Percentiles rank a stretch among this genome's conserved stretches.
Conservation (phyloP, 2,113 vertebrate species). For the Asarcornis scutulata region DNA sequence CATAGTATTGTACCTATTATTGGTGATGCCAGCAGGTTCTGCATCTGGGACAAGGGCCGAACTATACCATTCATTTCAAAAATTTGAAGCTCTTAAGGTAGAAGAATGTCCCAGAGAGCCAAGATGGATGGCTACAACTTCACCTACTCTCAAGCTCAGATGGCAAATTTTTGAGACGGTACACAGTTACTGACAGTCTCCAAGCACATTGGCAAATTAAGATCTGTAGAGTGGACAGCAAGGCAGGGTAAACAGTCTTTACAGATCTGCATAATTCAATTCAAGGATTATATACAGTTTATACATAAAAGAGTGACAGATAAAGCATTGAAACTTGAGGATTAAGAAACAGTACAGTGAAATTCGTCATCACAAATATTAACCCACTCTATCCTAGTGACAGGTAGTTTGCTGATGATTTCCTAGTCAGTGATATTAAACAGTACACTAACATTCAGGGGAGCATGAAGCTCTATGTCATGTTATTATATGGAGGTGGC, state of each 20-base stretch:
- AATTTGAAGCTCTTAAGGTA: neutral
- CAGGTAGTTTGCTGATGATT: conserved; percentile 11
- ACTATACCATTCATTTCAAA: neutral
- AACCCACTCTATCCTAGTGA: neutral
- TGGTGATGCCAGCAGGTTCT: neutral
- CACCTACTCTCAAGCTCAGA: neutral
- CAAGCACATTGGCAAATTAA: neutral
- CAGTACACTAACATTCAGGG: neutral
- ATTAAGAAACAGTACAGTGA: neutral
- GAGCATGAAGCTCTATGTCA: neutral
- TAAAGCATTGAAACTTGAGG: conserved; percentile 14
- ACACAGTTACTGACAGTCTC: neutral
- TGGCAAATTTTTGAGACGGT: neutral
- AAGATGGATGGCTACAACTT: neutral
- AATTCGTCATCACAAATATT: conserved; percentile 27
- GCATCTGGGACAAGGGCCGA: neutral
- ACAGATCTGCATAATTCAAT: neutral
- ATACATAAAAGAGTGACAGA: neutral
- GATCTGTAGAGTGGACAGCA: neutral
- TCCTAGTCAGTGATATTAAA: neutral
- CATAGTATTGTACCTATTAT: neutral
- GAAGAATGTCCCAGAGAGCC: neutral
- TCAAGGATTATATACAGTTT: neutral
- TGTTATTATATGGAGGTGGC: neutral
- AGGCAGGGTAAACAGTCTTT: neutral